These are phyloP conservation scores for Meiosimyza decipiens DNA, from an alignment of 2,888 invertebrate species.

Conservation along the genomic window DNA sequence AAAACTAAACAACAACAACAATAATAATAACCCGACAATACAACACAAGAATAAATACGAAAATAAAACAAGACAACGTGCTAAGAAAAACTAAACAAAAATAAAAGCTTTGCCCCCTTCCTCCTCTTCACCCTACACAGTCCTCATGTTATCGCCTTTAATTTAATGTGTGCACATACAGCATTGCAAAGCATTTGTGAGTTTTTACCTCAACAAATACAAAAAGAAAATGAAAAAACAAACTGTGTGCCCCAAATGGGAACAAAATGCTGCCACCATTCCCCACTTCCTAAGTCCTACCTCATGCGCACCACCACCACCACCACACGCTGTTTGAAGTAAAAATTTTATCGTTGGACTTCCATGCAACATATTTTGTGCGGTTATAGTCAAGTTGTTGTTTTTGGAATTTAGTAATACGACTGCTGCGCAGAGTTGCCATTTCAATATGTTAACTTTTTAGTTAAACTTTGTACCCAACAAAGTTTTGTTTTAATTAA, in stretches of 20 bases:
- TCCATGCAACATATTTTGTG: too few relatives aligned
- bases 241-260: constrained; percentile 26
- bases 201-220: constrained; percentile 16
- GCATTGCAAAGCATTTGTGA: neutral
- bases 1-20: constrained; percentile 10
- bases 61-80: constrained; percentile 7
- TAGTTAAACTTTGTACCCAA: too few relatives aligned
- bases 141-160: too few relatives aligned
- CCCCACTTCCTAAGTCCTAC: neutral
- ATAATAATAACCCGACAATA: constrained; percentile 1
- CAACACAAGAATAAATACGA: constrained; percentile 9
- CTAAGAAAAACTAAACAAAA: constrained; percentile 31
- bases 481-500: too few relatives aligned
- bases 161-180: neutral
- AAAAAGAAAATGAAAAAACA: neutral
- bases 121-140: too few relatives aligned
- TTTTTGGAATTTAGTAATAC: too few relatives aligned
- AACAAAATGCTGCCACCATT: constrained; percentile 17
- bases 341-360: too few relatives aligned
- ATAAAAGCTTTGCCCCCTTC: constrained; percentile 5
- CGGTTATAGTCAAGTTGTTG: too few relatives aligned
- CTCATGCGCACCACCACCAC: neutral
- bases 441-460: too few relatives aligned
- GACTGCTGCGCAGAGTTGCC: too few relatives aligned
- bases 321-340: constrained; percentile 5